Evolutionary conservation across 92 coral and sea anemone species (phyloP), one percentile per base, ranked within the genome.

Genomic region (Parazoanthus atlanticus): DNA sequence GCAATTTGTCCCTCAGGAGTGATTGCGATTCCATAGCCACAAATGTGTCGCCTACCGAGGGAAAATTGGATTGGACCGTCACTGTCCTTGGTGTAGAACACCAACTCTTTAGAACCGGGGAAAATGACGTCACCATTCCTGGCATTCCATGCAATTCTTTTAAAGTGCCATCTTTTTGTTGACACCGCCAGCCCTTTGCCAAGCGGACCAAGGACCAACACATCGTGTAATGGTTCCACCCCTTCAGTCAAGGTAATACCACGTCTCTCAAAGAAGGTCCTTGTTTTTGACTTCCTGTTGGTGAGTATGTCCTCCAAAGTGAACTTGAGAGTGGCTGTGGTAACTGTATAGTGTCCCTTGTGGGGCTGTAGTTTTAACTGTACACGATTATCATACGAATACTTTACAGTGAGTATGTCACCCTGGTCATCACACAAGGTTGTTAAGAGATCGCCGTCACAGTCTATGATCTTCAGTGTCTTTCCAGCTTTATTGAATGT

Each of bases 101-200:
- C 38, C 23, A 47, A 43, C 23, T n/a, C 11, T 6, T 23, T 34
- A 43, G 17, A 30, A 43, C 66, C 32, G 65, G 49, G 34, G 65
- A 36, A 54, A n/a, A 79, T 79, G 38, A 79, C 83, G 38, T 28
- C 69, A 46, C 83, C 83, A 46, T 79, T 79, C 49, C n/a, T 79
- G 31, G 83, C 33, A 52, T 79, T 79, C 83, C 83, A 79, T 11
- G 83, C 38, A 79, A 79, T 79, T 19, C 69, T 49, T 40, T 49
- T 9, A 28, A 34, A 49, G 9, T 6, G 0, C 0, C 1, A 5
- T n/a, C 3, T 0, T 25, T 8, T 7, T 19, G 43, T 75, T 21
- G 26, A 25, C n/a, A 81, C 49, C 41, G 85, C 36, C 52, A 81
- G 8, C 41, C 72, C 85, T 32, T 56, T 81, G 15, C 85, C 71